phyloP scores from a whole-genome alignment of 2,113 vertebrate species.

The Zapus hudsonius region DNA sequence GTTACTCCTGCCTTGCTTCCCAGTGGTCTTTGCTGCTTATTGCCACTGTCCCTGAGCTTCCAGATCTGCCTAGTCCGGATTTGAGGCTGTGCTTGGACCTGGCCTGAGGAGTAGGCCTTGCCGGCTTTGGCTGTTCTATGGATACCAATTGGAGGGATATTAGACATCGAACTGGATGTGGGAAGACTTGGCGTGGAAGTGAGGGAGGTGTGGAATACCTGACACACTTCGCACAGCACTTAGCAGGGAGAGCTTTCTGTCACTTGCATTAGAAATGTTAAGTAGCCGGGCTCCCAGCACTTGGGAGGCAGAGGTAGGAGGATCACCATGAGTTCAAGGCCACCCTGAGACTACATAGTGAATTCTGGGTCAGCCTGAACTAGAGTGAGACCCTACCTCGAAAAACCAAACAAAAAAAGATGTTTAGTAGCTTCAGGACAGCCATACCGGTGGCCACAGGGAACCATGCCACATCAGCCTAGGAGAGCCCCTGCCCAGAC shows the following conservation, averaged over 20 bases:
- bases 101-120: background rate
- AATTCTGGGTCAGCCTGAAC: no score
- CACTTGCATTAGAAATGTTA: background rate
- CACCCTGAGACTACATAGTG: no score
- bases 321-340: no score
- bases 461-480: background rate
- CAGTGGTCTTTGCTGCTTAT: background rate
- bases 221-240: background rate
- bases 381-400: no score
- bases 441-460: background rate
- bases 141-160: background rate
- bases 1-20: no score
- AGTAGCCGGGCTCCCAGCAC: background rate
- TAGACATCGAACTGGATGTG: no score
- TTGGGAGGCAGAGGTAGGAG: no score
- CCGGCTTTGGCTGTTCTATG: background rate
- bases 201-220: background rate
- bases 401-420: no score
- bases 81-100: background rate
- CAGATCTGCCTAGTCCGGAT: background rate
- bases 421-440: background rate
- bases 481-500: background rate
- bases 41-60: background rate
- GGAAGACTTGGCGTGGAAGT: background rate
- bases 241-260: background rate